Conservation (phyloP, 1,140 invertebrate genomes). For the Thalassaphorura encarpata region DNA sequence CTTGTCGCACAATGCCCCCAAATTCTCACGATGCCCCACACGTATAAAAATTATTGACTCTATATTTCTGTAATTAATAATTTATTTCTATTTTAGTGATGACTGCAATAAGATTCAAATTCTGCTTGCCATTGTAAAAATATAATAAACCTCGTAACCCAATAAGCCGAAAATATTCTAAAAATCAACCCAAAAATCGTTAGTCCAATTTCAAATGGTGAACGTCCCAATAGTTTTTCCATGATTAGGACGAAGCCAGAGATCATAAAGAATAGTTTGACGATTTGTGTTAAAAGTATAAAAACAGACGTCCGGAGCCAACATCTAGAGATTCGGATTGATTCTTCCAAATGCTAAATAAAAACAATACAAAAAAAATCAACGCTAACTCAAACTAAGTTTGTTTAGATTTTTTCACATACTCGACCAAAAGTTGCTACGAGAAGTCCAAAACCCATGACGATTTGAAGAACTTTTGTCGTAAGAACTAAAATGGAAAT, state of each 20-base stretch:
- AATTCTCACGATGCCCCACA: too few species aligned
- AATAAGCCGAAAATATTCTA: background rate
- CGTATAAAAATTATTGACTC: too few species aligned
- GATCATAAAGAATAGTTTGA: background rate
- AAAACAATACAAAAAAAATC: background rate
- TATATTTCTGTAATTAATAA: too few species aligned
- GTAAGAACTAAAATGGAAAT: background rate
- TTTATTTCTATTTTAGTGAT: too few species aligned
- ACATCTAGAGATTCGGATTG: background rate
- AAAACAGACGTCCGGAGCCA: background rate
- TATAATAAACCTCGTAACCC: background rate
- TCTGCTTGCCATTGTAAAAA: slow-evolving; percentile 1
- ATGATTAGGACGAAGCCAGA: background rate
- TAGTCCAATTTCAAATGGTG: background rate
- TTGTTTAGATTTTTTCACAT: background rate
- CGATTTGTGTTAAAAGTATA: background rate
- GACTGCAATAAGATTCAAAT: slow-evolving; percentile 7
- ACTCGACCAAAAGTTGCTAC: slow-evolving; percentile 5
- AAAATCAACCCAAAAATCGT: background rate
- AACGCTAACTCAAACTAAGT: background rate
- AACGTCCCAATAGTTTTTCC: background rate
- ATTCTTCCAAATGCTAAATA: background rate
- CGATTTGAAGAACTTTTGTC: background rate
- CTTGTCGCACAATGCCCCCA: too few species aligned
- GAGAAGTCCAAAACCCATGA: slow-evolving; percentile 1